These are phyloP conservation scores for Acanthurus lineatus DNA, from an alignment of 2,797 vertebrate genomes.

Conservation along the genomic window DNA sequence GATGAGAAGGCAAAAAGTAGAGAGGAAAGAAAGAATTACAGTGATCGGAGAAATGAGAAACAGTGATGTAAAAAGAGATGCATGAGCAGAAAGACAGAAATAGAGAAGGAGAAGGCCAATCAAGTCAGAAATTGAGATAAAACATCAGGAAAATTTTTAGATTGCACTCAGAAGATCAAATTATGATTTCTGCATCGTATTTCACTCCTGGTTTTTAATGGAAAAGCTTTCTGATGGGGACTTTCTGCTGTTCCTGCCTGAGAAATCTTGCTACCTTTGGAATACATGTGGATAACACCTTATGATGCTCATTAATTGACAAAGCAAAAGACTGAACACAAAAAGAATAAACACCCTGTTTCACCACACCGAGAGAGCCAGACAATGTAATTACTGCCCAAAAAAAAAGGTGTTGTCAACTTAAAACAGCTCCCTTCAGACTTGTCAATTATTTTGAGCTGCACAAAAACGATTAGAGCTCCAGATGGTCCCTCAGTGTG, in stretches of 20 bases:
- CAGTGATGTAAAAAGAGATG: neutral
- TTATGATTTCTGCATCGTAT: slow-evolving; percentile 23
- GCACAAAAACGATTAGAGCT: slow-evolving; percentile 50
- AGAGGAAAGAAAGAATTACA: neutral
- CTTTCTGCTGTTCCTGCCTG: slow-evolving; percentile 20
- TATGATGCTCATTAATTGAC: slow-evolving; percentile 27
- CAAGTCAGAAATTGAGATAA: slow-evolving; percentile 39
- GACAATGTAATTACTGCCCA: slow-evolving; percentile 51
- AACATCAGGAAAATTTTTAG: slow-evolving; percentile 15
- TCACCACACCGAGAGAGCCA: slow-evolving; percentile 3
- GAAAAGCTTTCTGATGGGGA: slow-evolving; percentile 13
- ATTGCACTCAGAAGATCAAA: slow-evolving; percentile 15
- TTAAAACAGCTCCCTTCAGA: slow-evolving; percentile 55
- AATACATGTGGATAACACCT: slow-evolving; percentile 24
- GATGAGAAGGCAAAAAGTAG: slow-evolving; percentile 14
- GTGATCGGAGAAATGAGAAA: slow-evolving; percentile 19
- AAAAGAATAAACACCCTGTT: slow-evolving; percentile 14
- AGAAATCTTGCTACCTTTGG: slow-evolving; percentile 38
- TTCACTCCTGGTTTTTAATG: slow-evolving; percentile 26
- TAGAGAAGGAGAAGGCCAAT: slow-evolving; percentile 9
- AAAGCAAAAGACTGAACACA: slow-evolving; percentile 36
- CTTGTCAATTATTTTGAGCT: slow-evolving; percentile 58
- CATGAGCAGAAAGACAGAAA: slow-evolving; percentile 51
- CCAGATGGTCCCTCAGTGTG: slow-evolving; percentile 46
- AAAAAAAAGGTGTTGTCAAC: slow-evolving; percentile 52